Evolutionary conservation across 2,888 invertebrate genomes (phyloP).

Genomic region (Phania funesta): DNA sequence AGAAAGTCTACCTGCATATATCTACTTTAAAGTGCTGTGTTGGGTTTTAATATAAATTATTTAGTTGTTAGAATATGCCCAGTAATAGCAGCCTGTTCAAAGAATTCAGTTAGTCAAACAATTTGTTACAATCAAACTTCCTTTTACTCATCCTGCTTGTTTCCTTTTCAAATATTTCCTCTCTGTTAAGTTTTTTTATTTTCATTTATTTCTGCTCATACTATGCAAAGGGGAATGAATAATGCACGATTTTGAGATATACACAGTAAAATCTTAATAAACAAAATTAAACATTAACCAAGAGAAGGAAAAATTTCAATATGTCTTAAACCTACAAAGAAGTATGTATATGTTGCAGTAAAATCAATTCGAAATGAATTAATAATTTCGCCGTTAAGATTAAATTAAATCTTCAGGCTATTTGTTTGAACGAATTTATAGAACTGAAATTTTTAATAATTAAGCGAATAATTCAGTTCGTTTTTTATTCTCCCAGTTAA

Average conservation of each 20-base stretch:
- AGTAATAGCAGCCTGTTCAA: slow-evolving; percentile 45
- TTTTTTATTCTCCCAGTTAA: no score
- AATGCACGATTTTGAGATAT: neutral
- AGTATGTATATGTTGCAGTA: no score
- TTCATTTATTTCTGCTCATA: slow-evolving; percentile 21
- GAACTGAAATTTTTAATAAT: no score
- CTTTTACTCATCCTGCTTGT: slow-evolving; percentile 56
- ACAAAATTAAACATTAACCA: no score
- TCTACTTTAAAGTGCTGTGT: neutral
- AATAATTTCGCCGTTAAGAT: no score
- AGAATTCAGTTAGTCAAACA: slow-evolving; percentile 47
- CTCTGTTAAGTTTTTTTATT: neutral
- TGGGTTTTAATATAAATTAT: slow-evolving; percentile 25
- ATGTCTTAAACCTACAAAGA: no score
- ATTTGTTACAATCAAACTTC: slow-evolving; percentile 58
- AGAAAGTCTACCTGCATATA: neutral
- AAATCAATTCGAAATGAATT: no score
- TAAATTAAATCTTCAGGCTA: no score
- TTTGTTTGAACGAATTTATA: no score
- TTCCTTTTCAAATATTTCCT: slow-evolving; percentile 57
- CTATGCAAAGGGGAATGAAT: neutral
- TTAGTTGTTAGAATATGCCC: slow-evolving; percentile 42
- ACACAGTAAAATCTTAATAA: neutral
- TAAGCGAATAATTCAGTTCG: no score
- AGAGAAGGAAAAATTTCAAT: no score